phyloP scores from a whole-genome alignment of 2,888 invertebrate species.

The Volucella inanis region DNA sequence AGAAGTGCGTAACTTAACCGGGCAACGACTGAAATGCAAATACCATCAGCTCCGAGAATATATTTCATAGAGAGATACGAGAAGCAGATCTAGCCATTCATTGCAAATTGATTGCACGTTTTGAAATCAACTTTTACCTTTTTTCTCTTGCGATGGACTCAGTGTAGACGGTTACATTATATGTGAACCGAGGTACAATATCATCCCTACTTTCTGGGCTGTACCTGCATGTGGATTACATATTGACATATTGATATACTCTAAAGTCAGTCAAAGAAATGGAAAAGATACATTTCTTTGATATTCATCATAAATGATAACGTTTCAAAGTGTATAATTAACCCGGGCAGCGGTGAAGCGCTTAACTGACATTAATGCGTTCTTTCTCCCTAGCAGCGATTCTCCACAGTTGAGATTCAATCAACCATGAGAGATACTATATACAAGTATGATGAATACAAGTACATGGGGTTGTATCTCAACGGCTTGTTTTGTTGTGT shows the following conservation, averaged over 20 bases:
- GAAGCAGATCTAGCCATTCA: slow-evolving; percentile 50
- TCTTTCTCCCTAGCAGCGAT: slow-evolving; percentile 32
- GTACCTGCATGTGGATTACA: background rate
- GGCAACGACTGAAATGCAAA: slow-evolving; percentile 66
- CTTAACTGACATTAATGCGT: slow-evolving; percentile 64
- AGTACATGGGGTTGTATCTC: background rate
- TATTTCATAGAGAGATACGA: slow-evolving; percentile 41
- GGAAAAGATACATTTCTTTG: slow-evolving; percentile 40
- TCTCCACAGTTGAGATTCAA: slow-evolving; percentile 39
- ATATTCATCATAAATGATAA: slow-evolving; percentile 62
- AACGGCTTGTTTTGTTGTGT: slow-evolving; percentile 20
- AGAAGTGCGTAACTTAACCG: slow-evolving; percentile 52
- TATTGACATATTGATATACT: background rate
- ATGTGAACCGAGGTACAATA: slow-evolving; percentile 13
- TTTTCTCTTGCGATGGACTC: slow-evolving; percentile 37
- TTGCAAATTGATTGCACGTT: slow-evolving; percentile 66
- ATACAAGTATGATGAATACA: slow-evolving; percentile 25
- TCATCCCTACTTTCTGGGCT: slow-evolving; percentile 20
- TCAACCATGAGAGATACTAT: slow-evolving; percentile 23
- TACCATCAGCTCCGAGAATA: slow-evolving; percentile 51
- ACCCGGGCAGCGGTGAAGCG: slow-evolving; percentile 59
- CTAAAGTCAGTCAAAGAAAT: slow-evolving; percentile 20
- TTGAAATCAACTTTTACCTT: slow-evolving; percentile 60
- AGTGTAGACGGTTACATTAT: slow-evolving; percentile 41
- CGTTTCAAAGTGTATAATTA: slow-evolving; percentile 58